Evolutionary conservation across 2,797 vertebrate genomes (phyloP), one percentile per base, ranked within the genome.

Genomic region (Scarus forsteni): DNA sequence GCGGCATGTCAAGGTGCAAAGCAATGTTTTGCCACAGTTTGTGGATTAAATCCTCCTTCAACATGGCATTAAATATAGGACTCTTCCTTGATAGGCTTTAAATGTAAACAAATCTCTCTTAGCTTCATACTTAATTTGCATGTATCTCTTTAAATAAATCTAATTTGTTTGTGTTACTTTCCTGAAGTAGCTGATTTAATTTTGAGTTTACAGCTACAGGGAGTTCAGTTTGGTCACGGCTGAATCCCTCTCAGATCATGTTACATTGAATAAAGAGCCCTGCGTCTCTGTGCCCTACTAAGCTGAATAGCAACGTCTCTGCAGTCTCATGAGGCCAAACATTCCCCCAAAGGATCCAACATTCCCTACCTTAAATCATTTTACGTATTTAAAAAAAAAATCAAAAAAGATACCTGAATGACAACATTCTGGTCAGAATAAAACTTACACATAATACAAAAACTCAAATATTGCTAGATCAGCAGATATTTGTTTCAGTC

Each of bases 231-330:
- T 52, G 63, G 44, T 65, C 56, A 50, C 50, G 59, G 39, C 46
- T 45, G 40, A 59, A 60, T 70, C 48, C 10, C n/a, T 73, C 43
- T 68, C 62, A 56, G 79, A 74, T 88, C 66, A 62, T 61, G 67
- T 85, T 74, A 78, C 66, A 77, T 40, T 43, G 43, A 44, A 74
- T 40, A 75, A 68, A 70, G 52, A 65, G 59, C 52, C 40, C 42
- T 42, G 66, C 67, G 73, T 70, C 61, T 53, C 46, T n/a, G 45
- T 48, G 44, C 14, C 50, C 50, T 34, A 34, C 19, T 34, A 14
- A 35, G 19, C 34, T 7, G 13, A 34, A 51, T 0, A 51, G 50
- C 50, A 51, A 19, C 7, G 46, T 48, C 27, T 34, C 18, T 14
- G 0, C 14, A 14, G 19, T 34, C 50, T 14, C 6, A 49, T 10